A percentile compares a stretch with the other conserved stretches of the same genome.
These are phyloP conservation scores for Amiota minor DNA, from an alignment of 2,888 invertebrate species.

Conservation along the genomic window DNA sequence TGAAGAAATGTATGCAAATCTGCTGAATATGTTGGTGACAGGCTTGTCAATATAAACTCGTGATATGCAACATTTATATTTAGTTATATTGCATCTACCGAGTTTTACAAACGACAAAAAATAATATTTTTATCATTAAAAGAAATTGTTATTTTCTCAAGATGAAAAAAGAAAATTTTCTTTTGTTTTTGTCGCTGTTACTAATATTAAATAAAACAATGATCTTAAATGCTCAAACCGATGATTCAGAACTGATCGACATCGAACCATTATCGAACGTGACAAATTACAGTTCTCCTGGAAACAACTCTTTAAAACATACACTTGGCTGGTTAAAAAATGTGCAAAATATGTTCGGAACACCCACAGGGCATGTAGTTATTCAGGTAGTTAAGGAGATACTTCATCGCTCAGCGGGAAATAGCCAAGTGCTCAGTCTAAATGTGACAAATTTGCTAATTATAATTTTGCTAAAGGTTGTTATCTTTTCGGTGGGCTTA, in stretches of 20 bases:
- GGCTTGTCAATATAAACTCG: slow-evolving; percentile 56
- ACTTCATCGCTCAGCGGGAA: slow-evolving; percentile 80
- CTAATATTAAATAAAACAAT: not conserved
- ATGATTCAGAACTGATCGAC: not conserved
- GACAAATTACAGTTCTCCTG: slow-evolving; percentile 24
- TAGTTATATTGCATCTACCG: slow-evolving; percentile 56
- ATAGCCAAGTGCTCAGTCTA: slow-evolving; percentile 83
- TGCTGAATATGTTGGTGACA: slow-evolving; percentile 28
- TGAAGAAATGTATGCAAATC: slow-evolving; percentile 45
- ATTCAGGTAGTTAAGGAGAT: slow-evolving; percentile 78
- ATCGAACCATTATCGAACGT: slow-evolving; percentile 32
- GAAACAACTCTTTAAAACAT: slow-evolving; percentile 45
- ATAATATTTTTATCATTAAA: not conserved
- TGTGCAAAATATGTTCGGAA: slow-evolving; percentile 67
- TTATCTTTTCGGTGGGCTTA: slow-evolving; percentile 87
- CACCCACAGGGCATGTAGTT: slow-evolving; percentile 72
- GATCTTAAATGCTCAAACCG: not conserved
- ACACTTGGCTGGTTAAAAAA: slow-evolving; percentile 65
- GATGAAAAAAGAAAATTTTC: not conserved
- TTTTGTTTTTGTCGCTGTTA: not conserved
- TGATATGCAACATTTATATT: slow-evolving; percentile 42
- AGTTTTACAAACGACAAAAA: slow-evolving; percentile 34
- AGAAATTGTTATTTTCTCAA: not conserved
- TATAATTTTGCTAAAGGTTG: slow-evolving; percentile 84
- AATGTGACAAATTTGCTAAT: slow-evolving; percentile 88